These are phyloP conservation scores for Bathynomus jamesi DNA, from an alignment of 1,140 invertebrate species.

Conservation along the genomic window DNA sequence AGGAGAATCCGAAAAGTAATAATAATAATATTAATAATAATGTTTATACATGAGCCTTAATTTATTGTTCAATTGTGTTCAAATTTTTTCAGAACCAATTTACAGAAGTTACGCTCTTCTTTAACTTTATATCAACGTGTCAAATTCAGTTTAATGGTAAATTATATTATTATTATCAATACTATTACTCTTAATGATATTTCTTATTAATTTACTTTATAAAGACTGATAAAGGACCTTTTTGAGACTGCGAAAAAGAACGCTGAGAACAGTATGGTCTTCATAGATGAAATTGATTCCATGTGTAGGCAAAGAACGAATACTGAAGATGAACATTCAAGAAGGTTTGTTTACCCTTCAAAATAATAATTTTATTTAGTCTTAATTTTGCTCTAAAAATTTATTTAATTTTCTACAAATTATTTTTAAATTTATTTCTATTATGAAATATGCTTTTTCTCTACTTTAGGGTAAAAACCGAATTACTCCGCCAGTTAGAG, in stretches of 20 bases:
- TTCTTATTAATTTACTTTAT: no score
- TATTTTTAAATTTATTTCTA: not conserved
- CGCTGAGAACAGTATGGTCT: conserved; percentile 46
- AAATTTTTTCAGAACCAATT: not conserved
- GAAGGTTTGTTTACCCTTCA: conserved; percentile 40
- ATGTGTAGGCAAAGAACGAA: conserved; percentile 48
- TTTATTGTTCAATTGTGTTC: not conserved
- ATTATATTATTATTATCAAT: no score
- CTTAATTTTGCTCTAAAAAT: not conserved
- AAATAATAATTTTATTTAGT: not conserved
- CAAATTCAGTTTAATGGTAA: no score
- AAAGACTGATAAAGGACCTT: conserved; percentile 46
- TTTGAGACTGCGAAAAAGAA: conserved; percentile 45
- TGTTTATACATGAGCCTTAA: not conserved
- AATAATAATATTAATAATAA: no score
- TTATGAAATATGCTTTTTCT: not conserved
- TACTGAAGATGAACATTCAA: conserved; percentile 48
- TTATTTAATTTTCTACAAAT: not conserved
- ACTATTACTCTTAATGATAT: no score
- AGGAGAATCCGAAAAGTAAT: conserved; percentile 54
- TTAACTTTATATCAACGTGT: not conserved
- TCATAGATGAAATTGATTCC: conserved; percentile 56
- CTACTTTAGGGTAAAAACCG: conserved; percentile 48
- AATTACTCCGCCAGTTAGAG: conserved; percentile 50
- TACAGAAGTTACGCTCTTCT: no score